These are phyloP conservation scores for Vollenhovia emeryi DNA, from an alignment of 1,140 invertebrate genomes.

Conservation along the genomic window DNA sequence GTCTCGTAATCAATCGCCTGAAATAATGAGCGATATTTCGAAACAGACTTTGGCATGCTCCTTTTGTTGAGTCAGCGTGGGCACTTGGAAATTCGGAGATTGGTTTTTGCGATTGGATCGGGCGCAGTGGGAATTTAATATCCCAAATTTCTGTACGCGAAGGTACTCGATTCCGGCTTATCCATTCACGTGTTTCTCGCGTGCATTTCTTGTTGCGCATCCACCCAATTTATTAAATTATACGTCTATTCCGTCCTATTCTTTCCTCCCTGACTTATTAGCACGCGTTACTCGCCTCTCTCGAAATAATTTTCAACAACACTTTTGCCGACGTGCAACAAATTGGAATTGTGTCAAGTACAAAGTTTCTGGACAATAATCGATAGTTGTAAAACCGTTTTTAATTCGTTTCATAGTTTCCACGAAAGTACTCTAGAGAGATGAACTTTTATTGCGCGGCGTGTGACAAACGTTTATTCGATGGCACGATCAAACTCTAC, in stretches of 20 bases:
- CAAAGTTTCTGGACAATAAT: conserved; percentile 24
- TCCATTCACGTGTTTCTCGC: neutral
- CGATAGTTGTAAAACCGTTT: conserved; percentile 44
- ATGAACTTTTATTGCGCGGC: conserved; percentile 51
- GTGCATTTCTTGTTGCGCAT: neutral
- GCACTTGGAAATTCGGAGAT: conserved; percentile 74
- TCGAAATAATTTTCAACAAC: conserved; percentile 1
- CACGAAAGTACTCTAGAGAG: conserved; percentile 34
- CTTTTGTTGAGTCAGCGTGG: conserved; percentile 26
- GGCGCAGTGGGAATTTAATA: conserved; percentile 72
- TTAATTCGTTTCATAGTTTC: conserved; percentile 52
- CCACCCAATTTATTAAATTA: neutral
- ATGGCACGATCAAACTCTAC: conserved; percentile 48
- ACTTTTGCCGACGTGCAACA: neutral
- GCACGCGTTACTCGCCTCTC: too few species aligned
- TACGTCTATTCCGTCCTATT: too few species aligned
- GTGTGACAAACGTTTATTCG: conserved; percentile 56
- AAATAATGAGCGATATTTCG: neutral
- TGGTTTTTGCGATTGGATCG: conserved; percentile 77
- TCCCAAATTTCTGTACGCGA: conserved; percentile 25
- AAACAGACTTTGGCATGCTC: neutral
- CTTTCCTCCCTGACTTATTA: too few species aligned
- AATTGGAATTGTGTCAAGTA: neutral
- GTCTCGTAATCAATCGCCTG: neutral
- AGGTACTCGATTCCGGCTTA: neutral